Base-by-base conservation (phyloP, 23 tunicate species). In the Halocynthia roretzi region DNA sequence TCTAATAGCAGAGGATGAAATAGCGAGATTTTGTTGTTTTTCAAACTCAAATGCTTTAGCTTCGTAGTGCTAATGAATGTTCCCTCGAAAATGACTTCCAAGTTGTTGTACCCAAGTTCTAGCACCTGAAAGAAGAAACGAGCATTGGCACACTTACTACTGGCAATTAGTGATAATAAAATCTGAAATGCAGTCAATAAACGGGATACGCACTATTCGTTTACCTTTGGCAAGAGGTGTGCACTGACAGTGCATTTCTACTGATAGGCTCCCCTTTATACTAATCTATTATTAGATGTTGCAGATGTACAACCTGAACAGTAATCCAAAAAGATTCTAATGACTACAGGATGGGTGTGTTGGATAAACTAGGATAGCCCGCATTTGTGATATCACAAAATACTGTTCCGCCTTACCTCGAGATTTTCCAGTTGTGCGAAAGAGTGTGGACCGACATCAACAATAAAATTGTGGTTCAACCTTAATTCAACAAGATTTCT, bases 391-490 rank as follows among this genome's bases (percentile, higher is more conserved):
- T 31, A 31, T 31, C 44, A 31, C 44, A 31, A 31, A 31, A 31
- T 31, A 31, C 44, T 31, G 44, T 31, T 31, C 44, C 44, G 44
- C 31, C 2, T 65, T 71, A 81, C 85, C 78, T 81, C 78, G 9
- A 81, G 56, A 58, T 23, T 61, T 48, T 50, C 22, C 10, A 71
- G 58, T 56, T 81, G 71, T 10, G 54, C 18, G 31, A 81, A 72
- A 22, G 85, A 69, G 11, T 51, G 51, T 15, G 85, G 85, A 22
- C 78, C 48, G 71, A 81, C 63, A 48, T 81, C 78, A 17, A 81
- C 72, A 23, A 81, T 56, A 19, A 5, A 51, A 74, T 81, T 81
- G 56, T 60, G 8, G 8, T 75, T 23, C 48, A 81, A 18, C 52
- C 60, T 53, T 6, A 81, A 71, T n/a, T 12, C 52, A 0, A 19